phyloP scores from a whole-genome alignment of 2,113 vertebrate genomes.

The Garra rufa region DNA sequence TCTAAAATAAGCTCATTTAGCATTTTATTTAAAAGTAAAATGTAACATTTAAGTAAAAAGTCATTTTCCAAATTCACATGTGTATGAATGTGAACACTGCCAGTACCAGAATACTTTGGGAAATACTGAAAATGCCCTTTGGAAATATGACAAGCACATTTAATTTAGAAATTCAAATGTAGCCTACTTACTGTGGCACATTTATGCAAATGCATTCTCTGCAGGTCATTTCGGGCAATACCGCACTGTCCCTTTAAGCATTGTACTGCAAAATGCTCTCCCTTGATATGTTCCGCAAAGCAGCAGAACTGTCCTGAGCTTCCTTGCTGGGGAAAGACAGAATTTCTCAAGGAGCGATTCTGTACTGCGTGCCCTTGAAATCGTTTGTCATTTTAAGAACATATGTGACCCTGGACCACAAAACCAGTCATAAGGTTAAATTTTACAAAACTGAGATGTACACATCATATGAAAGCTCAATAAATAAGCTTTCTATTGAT shows the following conservation, averaged over 20 bases:
- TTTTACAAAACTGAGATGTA: no score
- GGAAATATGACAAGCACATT: neutral
- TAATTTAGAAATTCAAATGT: constrained; percentile 33
- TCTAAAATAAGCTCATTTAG: neutral
- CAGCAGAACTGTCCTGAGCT: constrained; percentile 61
- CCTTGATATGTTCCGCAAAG: constrained; percentile 79
- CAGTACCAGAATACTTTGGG: neutral
- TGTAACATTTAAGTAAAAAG: neutral
- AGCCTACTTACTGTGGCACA: constrained; percentile 48
- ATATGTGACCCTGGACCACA: no score
- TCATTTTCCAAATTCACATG: neutral
- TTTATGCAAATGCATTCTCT: constrained; percentile 49
- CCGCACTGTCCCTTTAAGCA: constrained; percentile 78
- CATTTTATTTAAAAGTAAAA: neutral
- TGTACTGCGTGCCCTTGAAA: neutral
- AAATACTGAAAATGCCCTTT: neutral
- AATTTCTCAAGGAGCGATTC: constrained; percentile 25
- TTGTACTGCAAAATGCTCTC: constrained; percentile 76
- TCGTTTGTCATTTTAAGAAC: neutral
- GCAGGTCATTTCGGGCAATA: constrained; percentile 47
- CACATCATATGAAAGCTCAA: no score
- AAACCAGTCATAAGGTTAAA: no score
- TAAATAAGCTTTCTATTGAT: no score
- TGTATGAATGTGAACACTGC: neutral
- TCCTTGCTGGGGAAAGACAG: constrained; percentile 43